Conservation (phyloP, 2,888 invertebrate species). For the Aporophyla nigra region DNA sequence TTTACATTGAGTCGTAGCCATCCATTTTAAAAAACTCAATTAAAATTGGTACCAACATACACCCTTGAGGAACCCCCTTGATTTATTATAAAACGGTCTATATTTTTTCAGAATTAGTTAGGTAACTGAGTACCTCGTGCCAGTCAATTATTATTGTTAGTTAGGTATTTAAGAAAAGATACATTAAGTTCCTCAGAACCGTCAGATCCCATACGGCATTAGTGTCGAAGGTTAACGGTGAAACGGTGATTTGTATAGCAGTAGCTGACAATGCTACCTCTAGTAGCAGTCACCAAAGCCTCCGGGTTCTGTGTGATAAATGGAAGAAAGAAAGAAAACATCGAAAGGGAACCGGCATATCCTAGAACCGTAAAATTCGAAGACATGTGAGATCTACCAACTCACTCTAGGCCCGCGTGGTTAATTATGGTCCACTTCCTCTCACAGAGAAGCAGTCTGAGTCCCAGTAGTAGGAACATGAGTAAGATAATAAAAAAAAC, state of each 20-base stretch:
- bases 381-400: neutral
- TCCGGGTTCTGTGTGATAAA: neutral
- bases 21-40: neutral
- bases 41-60: conserved; percentile 7
- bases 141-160: neutral
- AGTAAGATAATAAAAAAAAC: too few species aligned
- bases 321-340: neutral
- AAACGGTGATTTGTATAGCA: too few species aligned
- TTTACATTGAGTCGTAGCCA: neutral
- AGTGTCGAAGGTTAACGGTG: too few species aligned
- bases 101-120: conserved; percentile 2
- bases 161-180: conserved; percentile 11
- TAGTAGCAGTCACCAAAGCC: neutral
- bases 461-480: neutral
- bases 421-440: neutral
- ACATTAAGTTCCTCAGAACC: neutral
- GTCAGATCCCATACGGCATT: neutral
- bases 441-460: neutral
- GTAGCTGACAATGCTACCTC: too few species aligned
- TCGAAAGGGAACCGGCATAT: too few species aligned
- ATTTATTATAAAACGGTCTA: neutral
- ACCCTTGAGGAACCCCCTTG: conserved; percentile 20
- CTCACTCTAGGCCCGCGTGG: neutral
- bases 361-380: neutral
- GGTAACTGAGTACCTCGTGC: neutral